These are phyloP conservation scores for Nomada fabriciana DNA, from an alignment of 2,888 invertebrate species.

Conservation along the genomic window DNA sequence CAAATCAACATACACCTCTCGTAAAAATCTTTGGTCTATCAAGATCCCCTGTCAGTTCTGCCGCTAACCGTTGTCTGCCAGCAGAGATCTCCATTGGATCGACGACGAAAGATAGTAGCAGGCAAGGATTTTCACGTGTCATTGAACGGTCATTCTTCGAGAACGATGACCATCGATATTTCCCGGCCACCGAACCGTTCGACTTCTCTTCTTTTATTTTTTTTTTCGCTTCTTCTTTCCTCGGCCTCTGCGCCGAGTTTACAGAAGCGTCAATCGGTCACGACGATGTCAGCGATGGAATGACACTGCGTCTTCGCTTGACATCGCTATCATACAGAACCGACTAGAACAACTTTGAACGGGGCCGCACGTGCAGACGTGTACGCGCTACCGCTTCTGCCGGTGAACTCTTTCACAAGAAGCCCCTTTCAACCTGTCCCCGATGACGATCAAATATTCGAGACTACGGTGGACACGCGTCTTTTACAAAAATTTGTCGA, in stretches of 20 bases:
- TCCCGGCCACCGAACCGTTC: constrained; percentile 44
- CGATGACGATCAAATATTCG: constrained; percentile 71
- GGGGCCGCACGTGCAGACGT: constrained; percentile 66
- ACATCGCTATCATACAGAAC: constrained; percentile 60
- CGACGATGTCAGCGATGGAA: constrained; percentile 63
- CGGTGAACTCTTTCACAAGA: constrained; percentile 37
- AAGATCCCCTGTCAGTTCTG: constrained; percentile 1
- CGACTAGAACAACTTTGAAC: constrained; percentile 62
- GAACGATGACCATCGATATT: constrained; percentile 63
- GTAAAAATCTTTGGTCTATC: not conserved
- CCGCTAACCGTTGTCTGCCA: not conserved
- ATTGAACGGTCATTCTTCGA: constrained; percentile 53
- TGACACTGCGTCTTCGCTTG: constrained; percentile 68
- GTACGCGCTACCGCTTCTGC: constrained; percentile 44
- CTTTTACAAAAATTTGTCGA: constrained; percentile 62
- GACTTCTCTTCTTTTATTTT: not conserved
- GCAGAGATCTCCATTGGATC: constrained; percentile 36
- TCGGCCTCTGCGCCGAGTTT: constrained; percentile 43
- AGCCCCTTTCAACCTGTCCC: constrained; percentile 67
- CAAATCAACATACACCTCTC: not conserved
- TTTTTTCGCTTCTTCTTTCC: constrained; percentile 4
- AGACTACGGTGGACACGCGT: constrained; percentile 29
- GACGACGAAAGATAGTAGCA: constrained; percentile 24
- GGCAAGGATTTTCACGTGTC: constrained; percentile 58
- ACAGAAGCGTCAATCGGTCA: constrained; percentile 66